Evolutionary conservation across 2,888 invertebrate genomes (phyloP).

Genomic region (Amphiduros pacificus): DNA sequence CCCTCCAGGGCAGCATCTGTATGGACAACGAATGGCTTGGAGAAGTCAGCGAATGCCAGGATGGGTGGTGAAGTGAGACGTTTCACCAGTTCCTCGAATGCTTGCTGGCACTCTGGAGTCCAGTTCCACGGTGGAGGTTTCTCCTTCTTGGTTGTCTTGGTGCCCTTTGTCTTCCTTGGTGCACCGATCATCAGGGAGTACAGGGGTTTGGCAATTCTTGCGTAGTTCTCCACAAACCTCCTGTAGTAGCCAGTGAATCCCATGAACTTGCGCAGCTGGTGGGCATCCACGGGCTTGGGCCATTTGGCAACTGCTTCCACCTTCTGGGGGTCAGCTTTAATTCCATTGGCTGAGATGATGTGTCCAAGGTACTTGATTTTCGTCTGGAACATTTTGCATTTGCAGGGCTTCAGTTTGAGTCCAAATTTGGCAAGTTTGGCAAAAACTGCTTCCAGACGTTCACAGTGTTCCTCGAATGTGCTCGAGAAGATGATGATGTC

Average conservation of each 20-base stretch:
- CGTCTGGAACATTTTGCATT: constrained; percentile 17
- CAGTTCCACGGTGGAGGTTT: constrained; percentile 11
- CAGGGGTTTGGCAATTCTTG: constrained; percentile 12
- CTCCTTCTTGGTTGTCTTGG: constrained; percentile 1
- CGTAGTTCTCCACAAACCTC: constrained; percentile 10
- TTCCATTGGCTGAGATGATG: constrained; percentile 6
- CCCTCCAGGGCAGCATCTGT: constrained; percentile 21
- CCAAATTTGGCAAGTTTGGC: constrained; percentile 11
- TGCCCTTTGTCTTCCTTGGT: too few relatives aligned
- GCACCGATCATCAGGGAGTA: not conserved
- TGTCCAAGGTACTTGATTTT: constrained; percentile 7
- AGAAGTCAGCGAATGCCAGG: constrained; percentile 22
- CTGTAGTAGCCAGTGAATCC: constrained; percentile 8
- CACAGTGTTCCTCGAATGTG: constrained; percentile 22
- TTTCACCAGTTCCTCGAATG: constrained; percentile 13
- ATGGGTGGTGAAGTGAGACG: constrained; percentile 15
- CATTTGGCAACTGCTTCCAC: not conserved
- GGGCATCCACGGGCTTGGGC: not conserved
- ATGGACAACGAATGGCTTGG: constrained; percentile 22
- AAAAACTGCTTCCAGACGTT: constrained; percentile 22
- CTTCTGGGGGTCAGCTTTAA: not conserved
- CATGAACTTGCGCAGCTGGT: constrained; percentile 1
- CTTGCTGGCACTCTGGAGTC: constrained; percentile 11
- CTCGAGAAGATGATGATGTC: constrained; percentile 31
- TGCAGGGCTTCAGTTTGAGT: constrained; percentile 21